Evolutionary conservation across 2,888 invertebrate genomes (phyloP), one percentile per base, ranked within the genome.

Genomic region (Didymodactylos carnosus): DNA sequence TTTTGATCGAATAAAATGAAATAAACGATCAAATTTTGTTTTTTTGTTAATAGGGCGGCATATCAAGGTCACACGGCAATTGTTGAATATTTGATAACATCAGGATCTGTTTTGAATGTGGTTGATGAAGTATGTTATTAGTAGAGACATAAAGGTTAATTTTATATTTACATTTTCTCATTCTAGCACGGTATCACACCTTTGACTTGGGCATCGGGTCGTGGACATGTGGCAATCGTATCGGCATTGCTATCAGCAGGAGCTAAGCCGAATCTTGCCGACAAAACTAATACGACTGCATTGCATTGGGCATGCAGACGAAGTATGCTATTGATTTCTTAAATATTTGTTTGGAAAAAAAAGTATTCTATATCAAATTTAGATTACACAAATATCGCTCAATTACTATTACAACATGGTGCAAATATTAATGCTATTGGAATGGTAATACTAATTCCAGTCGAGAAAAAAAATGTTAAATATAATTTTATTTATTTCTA

Each of bases 141-240:
- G 19, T 19, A 70, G 27, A 25, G 27, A 43, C 25, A n/a, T 27
- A 70, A 23, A 53, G 70, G 72, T 19, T 71, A 10, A n/a, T 43
- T 35, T 23, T 46, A 25, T 19, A 16, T 70, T 70, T 76, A 51
- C 70, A 80, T 80, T 16, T 77, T 91, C 87, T n/a, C n/a, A n/a
- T n/a, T n/a, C n/a, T n/a, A n/a, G n/a, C 94, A 94, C 84, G 93
- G 92, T 72, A 94, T 94, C 72, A 92, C 95, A 0, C 93, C 95
- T 35, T 85, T 98, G 70, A 90, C 95, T 51, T 97, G 95, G 94
- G 94, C 95, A 7, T 89, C 92, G 77, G 88, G 95, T 10, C 90
- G 93, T 79, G 95, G 97, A 27, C 90, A 91, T 82, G 86, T 88
- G 10, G 89, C 90, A 76, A 89, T 94, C 40, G 92, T 91, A 70